These are phyloP conservation scores for Ciconia maguari DNA, from an alignment of 2,113 vertebrate species.

Conservation along the genomic window DNA sequence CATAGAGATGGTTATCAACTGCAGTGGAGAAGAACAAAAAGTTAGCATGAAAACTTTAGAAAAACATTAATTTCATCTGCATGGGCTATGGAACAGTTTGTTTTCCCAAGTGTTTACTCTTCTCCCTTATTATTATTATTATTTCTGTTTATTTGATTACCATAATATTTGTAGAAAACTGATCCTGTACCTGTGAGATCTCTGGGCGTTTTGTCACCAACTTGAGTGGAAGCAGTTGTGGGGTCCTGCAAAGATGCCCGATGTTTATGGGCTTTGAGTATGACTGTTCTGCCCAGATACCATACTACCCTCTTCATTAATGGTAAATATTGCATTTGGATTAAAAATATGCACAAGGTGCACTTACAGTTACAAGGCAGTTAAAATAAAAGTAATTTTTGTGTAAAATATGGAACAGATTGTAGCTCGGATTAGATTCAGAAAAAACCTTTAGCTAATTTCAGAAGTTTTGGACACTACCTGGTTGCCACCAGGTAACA, in stretches of 20 bases:
- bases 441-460: background rate
- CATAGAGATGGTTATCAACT: conserved; percentile 42
- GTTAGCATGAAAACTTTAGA: background rate
- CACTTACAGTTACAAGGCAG: background rate
- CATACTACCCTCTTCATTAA: rapidly evolving
- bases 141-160: background rate
- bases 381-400: background rate
- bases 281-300: background rate
- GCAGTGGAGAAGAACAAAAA: background rate
- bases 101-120: background rate
- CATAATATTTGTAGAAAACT: background rate
- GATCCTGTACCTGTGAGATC: background rate
- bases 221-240: background rate
- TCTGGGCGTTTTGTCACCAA: background rate
- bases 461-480: background rate
- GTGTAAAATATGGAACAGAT: background rate
- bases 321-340: background rate
- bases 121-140: background rate
- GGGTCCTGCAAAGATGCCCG: background rate
- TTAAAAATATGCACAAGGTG: background rate
- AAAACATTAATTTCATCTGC: background rate
- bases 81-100: background rate
- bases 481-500: background rate
- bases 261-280: background rate
- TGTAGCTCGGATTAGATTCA: background rate